Base-by-base conservation (phyloP, 2,888 invertebrate species). In the Meganola albula region DNA sequence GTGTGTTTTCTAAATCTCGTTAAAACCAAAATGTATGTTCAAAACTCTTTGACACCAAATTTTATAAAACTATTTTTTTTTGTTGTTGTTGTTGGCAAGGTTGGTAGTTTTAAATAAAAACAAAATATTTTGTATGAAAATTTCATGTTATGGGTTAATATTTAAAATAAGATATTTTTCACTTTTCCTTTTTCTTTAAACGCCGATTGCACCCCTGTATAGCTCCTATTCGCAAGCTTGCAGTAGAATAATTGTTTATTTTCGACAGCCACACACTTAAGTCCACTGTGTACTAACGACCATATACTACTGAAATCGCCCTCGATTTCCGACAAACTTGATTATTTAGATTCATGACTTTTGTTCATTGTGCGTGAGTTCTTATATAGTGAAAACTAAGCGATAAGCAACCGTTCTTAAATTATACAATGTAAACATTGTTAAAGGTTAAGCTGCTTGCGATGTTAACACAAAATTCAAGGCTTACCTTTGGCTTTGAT, bases 161-260 rank as follows among this genome's bases (percentile, higher is more conserved):
- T n/a, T n/a, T n/a, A n/a, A n/a, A n/a, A n/a, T n/a, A n/a, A n/a
- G n/a, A n/a, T n/a, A n/a, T n/a, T n/a, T n/a, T n/a, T n/a, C n/a
- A n/a, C n/a, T n/a, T 37, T 68, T 18, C 33, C 61, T 40, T 55
- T 63, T 10, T 63, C 36, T 37, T 9, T 12, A 4, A 11, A 31
- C 34, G 12, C 40, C 46, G 42, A 12, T 12, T 35, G 44, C 65
- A 62, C 77, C 80, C 82, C 61, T n/a, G n/a, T n/a, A 69, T 63
- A 47, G 61, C 58, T 65, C 56, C 51, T 43, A 40, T 67, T 64
- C 64, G 64, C 72, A 60, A 65, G 63, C 63, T 59, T 58, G 65
- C 62, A 61, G 62, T 67, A 74, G 80, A 83, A 83, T 80, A 83
- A 85, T 84, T 85, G 85, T 84, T 85, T 84, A 84, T 79, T 78